Percentiles rank a stretch among this genome's conserved stretches.
These are phyloP conservation scores for Empidonax traillii DNA, from an alignment of 2,113 vertebrate species.

Conservation along the genomic window DNA sequence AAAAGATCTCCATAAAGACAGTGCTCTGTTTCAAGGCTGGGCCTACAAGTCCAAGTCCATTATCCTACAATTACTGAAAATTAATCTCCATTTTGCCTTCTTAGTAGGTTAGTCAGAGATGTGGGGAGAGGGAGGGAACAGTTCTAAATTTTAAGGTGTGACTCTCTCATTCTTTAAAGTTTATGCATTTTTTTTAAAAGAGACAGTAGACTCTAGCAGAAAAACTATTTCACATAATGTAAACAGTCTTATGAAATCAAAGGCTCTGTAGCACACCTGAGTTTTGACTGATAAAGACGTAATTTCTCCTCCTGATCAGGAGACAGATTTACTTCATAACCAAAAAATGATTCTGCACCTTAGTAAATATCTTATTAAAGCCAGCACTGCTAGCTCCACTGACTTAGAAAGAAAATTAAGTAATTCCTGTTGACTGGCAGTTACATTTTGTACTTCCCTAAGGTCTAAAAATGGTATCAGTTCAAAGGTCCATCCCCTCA, in stretches of 20 bases:
- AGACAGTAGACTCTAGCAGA: neutral
- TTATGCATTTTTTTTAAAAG: neutral
- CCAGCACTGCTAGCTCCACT: neutral
- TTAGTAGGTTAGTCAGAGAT: constrained; percentile 12
- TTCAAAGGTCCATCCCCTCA: constrained; percentile 28
- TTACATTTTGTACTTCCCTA: neutral
- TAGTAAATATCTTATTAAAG: neutral
- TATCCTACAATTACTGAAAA: constrained; percentile 16
- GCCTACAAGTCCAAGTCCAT: neutral
- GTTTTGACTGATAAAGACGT: neutral
- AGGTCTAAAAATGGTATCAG: neutral
- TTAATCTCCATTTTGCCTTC: neutral
- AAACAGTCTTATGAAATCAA: neutral
- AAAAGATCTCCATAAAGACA: neutral
- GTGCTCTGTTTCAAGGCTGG: neutral
- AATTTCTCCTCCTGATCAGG: neutral
- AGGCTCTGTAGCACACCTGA: neutral
- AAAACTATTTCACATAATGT: neutral
- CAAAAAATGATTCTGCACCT: neutral
- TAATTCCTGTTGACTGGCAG: neutral
- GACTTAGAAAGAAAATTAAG: neutral
- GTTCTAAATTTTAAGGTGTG: neutral
- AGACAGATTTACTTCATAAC: neutral
- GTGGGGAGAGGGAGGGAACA: neutral
- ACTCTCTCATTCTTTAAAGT: neutral